Evolutionary conservation across 2,113 vertebrate species (phyloP).

Genomic region (Gallinago jamesoni): DNA sequence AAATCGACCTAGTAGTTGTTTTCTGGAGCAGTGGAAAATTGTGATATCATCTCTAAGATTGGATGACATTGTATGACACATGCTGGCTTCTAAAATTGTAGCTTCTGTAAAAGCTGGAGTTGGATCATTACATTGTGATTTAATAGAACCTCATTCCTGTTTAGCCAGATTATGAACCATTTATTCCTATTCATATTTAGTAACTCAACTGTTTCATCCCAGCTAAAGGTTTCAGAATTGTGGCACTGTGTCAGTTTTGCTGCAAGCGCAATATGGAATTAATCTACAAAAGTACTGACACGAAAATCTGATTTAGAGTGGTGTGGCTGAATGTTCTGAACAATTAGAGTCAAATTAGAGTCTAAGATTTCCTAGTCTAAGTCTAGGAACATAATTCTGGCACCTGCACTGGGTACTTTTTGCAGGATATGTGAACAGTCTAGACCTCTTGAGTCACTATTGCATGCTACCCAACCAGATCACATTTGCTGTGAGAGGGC

Average conservation of each 20-base stretch:
- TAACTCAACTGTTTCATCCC: neutral
- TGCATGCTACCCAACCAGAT: neutral
- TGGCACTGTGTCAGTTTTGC: neutral
- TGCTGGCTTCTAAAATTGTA: neutral
- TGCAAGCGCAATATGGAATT: neutral
- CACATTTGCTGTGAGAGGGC: neutral
- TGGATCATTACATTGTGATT: neutral
- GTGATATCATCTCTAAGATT: neutral
- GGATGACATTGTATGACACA: rapidly evolving
- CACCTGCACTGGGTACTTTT: neutral
- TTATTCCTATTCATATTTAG: neutral
- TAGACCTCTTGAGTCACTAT: neutral
- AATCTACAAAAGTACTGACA: neutral
- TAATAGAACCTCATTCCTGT: neutral
- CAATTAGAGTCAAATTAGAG: neutral
- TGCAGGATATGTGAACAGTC: neutral
- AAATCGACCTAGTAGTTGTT: neutral
- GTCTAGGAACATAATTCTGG: neutral
- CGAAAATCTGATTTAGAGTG: neutral
- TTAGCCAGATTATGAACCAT: neutral
- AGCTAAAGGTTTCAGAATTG: neutral
- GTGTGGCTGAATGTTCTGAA: neutral
- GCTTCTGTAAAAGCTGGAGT: neutral
- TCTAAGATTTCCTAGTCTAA: neutral
- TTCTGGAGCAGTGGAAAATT: neutral